Percentiles rank a stretch among this genome's conserved stretches.
phyloP scores from a whole-genome alignment of 1,140 invertebrate genomes.

The Drosophila pallidifrons region DNA sequence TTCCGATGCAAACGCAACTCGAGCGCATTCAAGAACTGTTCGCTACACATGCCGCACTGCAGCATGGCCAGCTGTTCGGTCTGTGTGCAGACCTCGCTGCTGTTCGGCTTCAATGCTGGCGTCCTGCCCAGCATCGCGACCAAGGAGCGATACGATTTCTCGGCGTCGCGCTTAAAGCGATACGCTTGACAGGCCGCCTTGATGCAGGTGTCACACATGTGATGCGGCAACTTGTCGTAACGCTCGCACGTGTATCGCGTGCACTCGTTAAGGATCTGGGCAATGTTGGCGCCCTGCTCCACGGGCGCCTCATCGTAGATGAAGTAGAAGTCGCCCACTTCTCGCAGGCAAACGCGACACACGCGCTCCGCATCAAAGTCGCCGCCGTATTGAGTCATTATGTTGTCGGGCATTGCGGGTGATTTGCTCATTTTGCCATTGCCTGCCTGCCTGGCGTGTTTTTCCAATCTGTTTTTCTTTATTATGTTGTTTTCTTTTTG shows the following conservation, averaged over 20 bases:
- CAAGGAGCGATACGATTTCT: slow-evolving; percentile 70
- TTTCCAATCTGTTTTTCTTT: too few species aligned
- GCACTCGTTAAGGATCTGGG: slow-evolving; percentile 74
- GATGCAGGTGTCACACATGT: slow-evolving; percentile 70
- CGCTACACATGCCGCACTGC: slow-evolving; percentile 73
- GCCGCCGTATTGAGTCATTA: not conserved
- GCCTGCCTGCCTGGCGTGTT: not conserved
- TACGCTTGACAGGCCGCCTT: slow-evolving; percentile 69
- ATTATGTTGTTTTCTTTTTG: not conserved
- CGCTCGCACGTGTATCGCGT: slow-evolving; percentile 67
- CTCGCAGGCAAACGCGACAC: slow-evolving; percentile 75
- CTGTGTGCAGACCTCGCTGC: slow-evolving; percentile 67
- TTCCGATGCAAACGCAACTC: slow-evolving; percentile 71
- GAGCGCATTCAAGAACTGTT: slow-evolving; percentile 63
- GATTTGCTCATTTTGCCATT: slow-evolving; percentile 10
- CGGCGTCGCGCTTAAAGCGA: slow-evolving; percentile 69
- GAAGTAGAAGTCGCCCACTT: slow-evolving; percentile 60
- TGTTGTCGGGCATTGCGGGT: slow-evolving; percentile 27
- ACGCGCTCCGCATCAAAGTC: slow-evolving; percentile 64
- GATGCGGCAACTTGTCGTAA: slow-evolving; percentile 65
- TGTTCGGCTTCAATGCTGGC: slow-evolving; percentile 27
- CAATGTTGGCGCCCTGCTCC: slow-evolving; percentile 65
- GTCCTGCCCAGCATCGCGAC: slow-evolving; percentile 53
- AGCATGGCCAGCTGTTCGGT: slow-evolving; percentile 68
- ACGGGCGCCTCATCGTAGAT: slow-evolving; percentile 72